Conservation (phyloP, 1,140 invertebrate species). For the Phenacoccus solenopsis region DNA sequence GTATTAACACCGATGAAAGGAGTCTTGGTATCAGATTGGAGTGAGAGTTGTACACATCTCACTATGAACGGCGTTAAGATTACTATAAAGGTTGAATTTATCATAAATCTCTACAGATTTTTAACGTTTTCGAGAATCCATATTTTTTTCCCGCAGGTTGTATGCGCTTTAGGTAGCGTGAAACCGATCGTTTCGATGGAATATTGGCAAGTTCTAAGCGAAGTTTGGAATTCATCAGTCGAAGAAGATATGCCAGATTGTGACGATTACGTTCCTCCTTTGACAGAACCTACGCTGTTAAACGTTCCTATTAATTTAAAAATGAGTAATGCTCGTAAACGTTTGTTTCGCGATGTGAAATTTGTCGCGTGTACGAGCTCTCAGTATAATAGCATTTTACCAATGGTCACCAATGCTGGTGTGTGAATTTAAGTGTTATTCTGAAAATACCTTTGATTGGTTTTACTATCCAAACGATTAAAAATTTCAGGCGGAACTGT, state of each 20-base stretch:
- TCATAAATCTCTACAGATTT: too few relatives aligned
- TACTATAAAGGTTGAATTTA: constrained; percentile 10
- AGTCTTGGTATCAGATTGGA: background rate
- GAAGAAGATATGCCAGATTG: background rate
- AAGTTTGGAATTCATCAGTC: background rate
- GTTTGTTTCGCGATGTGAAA: background rate
- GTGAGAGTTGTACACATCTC: constrained; percentile 12
- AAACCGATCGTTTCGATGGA: constrained; percentile 12
- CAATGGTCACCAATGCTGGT: background rate
- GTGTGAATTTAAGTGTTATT: background rate
- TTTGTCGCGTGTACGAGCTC: background rate
- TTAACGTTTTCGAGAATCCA: background rate
- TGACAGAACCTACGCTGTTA: background rate
- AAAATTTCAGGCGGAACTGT: background rate
- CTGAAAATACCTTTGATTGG: too few relatives aligned
- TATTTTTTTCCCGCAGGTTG: constrained; percentile 15
- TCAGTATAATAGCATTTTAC: background rate
- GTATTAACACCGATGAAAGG: background rate
- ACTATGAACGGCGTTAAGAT: constrained; percentile 16
- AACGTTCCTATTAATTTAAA: background rate
- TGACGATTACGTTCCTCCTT: background rate
- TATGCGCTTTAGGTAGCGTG: constrained; percentile 7
- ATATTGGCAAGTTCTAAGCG: constrained; percentile 9
- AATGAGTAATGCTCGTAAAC: background rate
- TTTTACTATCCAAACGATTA: background rate